Conservation (phyloP, 2,113 vertebrate species). For the Cricetomys ansorgei region DNA sequence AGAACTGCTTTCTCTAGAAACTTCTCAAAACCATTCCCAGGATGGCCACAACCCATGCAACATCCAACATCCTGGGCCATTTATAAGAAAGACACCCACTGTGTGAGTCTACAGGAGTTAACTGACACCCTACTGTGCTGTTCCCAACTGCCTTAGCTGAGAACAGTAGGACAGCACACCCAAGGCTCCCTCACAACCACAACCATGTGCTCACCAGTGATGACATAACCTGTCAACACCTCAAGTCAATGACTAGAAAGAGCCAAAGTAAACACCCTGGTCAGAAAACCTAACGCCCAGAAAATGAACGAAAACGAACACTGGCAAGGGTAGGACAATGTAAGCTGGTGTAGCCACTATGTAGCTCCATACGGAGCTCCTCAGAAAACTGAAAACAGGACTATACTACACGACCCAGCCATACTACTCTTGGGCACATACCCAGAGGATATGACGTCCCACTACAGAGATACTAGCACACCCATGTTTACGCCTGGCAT, state of each 20-base stretch:
- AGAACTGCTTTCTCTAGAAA: not conserved
- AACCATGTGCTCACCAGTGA: not conserved
- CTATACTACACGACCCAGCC: not conserved
- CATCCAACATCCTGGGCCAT: not conserved
- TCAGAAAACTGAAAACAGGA: not conserved
- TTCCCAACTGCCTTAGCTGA: not conserved
- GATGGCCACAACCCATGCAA: not conserved
- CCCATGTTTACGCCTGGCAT: not conserved
- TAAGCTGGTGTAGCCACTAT: not conserved
- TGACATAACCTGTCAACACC: not conserved
- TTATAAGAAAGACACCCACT: not conserved
- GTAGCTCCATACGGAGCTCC: not conserved
- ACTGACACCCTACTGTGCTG: not conserved
- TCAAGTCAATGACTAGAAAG: not conserved
- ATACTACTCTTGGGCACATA: not conserved
- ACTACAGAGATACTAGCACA: not conserved
- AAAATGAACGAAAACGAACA: not conserved
- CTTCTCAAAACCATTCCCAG: not conserved
- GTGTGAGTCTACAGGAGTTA: not conserved
- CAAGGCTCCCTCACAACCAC: not conserved
- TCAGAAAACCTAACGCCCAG: not conserved
- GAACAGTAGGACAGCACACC: accelerated
- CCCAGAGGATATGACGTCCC: not conserved
- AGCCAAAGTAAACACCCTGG: not conserved
- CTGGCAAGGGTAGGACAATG: not conserved